Evolutionary conservation across 2,888 invertebrate species (phyloP).

Genomic region (Congeria kusceri): DNA sequence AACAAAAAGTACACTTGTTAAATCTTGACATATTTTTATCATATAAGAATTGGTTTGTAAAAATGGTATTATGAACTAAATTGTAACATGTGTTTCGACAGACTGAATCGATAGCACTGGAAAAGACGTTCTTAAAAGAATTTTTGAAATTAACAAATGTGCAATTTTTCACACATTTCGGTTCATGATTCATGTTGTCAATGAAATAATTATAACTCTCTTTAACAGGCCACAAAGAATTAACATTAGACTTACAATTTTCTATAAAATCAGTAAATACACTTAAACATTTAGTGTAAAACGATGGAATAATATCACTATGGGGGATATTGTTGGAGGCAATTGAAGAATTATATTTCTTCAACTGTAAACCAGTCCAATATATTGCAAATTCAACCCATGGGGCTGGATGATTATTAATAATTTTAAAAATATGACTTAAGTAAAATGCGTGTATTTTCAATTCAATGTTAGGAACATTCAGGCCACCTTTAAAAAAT

Average conservation of each 20-base stretch:
- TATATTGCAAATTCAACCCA: constrained; percentile 14
- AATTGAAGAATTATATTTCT: neutral
- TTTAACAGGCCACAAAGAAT: neutral
- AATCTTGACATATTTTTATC: no score
- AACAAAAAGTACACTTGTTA: no score
- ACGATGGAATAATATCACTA: neutral
- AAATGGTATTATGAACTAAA: no score
- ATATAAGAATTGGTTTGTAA: no score
- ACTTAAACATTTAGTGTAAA: neutral
- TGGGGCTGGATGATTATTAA: constrained; percentile 15
- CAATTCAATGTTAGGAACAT: constrained; percentile 27
- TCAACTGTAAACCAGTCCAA: constrained; percentile 33
- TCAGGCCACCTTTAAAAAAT: constrained; percentile 39
- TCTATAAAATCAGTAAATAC: neutral
- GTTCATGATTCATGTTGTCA: neutral
- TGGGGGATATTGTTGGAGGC: neutral
- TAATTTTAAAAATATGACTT: constrained; percentile 20
- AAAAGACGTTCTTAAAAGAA: no score
- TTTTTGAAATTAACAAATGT: no score
- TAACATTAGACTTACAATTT: neutral
- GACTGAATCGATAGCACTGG: no score
- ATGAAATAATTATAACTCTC: neutral
- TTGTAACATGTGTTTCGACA: no score
- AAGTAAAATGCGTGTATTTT: constrained; percentile 31
- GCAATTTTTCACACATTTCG: no score